Conservation (phyloP, 2,113 vertebrate genomes). For the Callopanchax toddi region DNA sequence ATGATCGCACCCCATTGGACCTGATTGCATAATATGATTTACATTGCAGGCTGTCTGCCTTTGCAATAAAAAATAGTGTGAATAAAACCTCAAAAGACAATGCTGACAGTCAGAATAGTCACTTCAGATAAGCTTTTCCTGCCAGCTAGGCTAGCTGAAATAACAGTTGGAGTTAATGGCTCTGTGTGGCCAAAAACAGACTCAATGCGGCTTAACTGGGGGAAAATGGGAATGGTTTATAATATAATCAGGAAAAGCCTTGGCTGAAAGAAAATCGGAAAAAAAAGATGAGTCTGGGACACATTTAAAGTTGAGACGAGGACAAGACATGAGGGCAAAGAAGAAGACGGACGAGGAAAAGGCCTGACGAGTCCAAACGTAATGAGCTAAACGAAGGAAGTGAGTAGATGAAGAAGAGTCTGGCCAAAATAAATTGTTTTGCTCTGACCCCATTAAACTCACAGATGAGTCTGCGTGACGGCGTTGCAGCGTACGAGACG, state of each 20-base stretch:
- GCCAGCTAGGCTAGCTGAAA: slow-evolving; percentile 13
- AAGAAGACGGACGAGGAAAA: slow-evolving; percentile 1
- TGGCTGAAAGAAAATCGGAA: neutral
- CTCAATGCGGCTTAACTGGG: neutral
- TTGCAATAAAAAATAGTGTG: slow-evolving; percentile 1
- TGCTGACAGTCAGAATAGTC: slow-evolving; percentile 11
- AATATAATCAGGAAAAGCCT: slow-evolving; percentile 13
- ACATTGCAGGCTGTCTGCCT: neutral
- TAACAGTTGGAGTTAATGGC: slow-evolving; percentile 7
- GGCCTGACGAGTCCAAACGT: slow-evolving; percentile 9
- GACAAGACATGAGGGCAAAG: slow-evolving; percentile 14
- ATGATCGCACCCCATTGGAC: neutral
- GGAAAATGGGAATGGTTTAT: slow-evolving; percentile 3
- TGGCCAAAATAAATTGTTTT: slow-evolving; percentile 66
- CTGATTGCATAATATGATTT: slow-evolving; percentile 2
- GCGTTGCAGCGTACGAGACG: neutral
- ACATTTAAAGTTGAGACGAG: slow-evolving; percentile 26
- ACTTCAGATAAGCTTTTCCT: slow-evolving; percentile 28
- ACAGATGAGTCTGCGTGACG: neutral
- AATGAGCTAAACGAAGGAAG: slow-evolving; percentile 36
- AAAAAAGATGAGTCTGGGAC: neutral
- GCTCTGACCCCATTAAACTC: slow-evolving; percentile 28
- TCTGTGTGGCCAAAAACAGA: neutral
- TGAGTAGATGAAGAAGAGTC: slow-evolving; percentile 24
- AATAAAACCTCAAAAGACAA: slow-evolving; percentile 7